Evolutionary conservation across 2,113 vertebrate genomes (phyloP).

Genomic region (Rhinolophus sinicus): DNA sequence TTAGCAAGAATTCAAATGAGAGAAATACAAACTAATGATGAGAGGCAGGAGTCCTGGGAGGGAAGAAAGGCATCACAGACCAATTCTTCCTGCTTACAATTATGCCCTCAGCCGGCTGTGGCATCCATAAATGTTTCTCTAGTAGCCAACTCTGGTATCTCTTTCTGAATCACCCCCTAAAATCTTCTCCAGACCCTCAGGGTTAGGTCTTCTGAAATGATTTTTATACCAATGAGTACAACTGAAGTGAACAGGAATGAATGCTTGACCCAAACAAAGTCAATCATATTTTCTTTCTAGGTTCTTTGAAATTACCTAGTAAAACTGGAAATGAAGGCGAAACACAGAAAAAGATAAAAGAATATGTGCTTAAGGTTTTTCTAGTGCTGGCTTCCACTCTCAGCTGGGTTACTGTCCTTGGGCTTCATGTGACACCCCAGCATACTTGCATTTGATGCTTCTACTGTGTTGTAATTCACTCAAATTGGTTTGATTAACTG

Average conservation of each 20-base stretch:
- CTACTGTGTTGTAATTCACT: background rate
- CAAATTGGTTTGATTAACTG: background rate
- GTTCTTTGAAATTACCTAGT: constrained; percentile 7
- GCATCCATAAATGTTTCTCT: background rate
- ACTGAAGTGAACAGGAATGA: background rate
- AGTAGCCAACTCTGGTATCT: background rate
- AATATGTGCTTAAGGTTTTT: background rate
- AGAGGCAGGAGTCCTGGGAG: background rate
- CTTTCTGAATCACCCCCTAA: background rate
- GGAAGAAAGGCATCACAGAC: background rate
- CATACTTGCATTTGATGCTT: background rate
- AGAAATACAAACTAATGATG: background rate
- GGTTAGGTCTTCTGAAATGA: background rate
- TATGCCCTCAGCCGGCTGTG: background rate
- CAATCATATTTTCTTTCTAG: background rate
- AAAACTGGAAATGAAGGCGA: background rate
- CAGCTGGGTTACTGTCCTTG: background rate
- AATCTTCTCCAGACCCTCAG: background rate
- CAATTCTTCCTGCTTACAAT: background rate
- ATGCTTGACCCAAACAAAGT: constrained; percentile 20
- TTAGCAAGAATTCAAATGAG: constrained; percentile 29
- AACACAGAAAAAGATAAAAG: constrained; percentile 1
- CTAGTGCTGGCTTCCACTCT: background rate
- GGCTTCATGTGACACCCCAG: background rate
- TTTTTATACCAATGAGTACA: background rate